Evolutionary conservation across 1,140 invertebrate genomes (phyloP), one percentile per base, ranked within the genome.

Genomic region (Nasonia vitripennis): DNA sequence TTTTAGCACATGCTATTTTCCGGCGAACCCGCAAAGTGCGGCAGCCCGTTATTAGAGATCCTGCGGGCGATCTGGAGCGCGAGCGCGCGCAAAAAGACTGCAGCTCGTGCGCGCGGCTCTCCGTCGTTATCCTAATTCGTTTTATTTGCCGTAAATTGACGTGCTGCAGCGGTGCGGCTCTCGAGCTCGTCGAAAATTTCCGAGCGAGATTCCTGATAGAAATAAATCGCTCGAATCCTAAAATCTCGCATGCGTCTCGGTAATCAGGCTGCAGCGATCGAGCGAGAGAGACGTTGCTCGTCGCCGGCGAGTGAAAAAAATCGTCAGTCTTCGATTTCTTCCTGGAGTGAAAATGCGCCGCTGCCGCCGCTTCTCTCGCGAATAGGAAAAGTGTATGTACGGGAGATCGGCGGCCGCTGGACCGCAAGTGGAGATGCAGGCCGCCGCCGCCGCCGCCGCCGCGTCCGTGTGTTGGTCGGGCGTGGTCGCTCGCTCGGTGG

Each of bases 401-500:
- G 74, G 78, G 77, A 78, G 87, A 71, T 34, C 68, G 83, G 80
- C 75, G 79, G 41, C 9, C 85, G 84, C 79, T 51, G 71, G 68
- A 62, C 48, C 71, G 81, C 81, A 37, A 51, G 79, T 17, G 87
- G 88, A 90, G 88, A 90, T 87, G 88, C 88, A 88, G 87, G 87
- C 81, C 27, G 23, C 17, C 45, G 75, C 41, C 20, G 75, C 45
- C n/a, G n/a, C n/a, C n/a, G n/a, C 27, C n/a, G 77, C 34, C 23
- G 77, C 78, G 27, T 62, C 78, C 27, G 78, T 71, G 68, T 71
- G 68, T 71, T 71, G n/a, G 89, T 92, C 91, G 92, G 92, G 92
- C 92, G 92, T 93, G 92, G 92, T n/a, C 37, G 79, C 89, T 68
- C n/a, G 31, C 91, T 90, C 91, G 89, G 91, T 92, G 92, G 92